These are phyloP conservation scores for Yponomeuta cagnagella DNA, from an alignment of 2,888 invertebrate genomes.

Conservation along the genomic window DNA sequence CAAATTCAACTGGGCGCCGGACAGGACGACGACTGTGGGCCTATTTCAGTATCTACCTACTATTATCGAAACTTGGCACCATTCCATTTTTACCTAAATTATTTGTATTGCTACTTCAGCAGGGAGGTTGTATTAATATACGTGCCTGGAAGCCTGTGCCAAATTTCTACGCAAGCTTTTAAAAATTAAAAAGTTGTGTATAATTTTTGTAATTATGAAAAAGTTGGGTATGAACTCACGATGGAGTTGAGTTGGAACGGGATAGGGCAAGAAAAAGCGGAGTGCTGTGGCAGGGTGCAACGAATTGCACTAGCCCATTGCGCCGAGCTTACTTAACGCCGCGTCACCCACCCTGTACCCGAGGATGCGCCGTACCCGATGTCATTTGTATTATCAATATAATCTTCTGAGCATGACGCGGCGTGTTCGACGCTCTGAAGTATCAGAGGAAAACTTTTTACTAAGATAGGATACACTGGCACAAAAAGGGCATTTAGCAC, in stretches of 20 bases:
- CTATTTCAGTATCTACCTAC: constrained; percentile 3
- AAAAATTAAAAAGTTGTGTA: constrained; percentile 7
- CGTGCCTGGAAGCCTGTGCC: constrained; percentile 25
- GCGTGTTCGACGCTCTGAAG: neutral
- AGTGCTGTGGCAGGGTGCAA: constrained; percentile 26
- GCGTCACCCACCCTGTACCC: neutral
- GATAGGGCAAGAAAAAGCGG: too few species aligned
- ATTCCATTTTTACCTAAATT: constrained; percentile 47
- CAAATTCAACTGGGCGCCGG: neutral
- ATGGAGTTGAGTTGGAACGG: constrained; percentile 7
- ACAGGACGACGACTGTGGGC: constrained; percentile 8
- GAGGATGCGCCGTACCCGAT: neutral
- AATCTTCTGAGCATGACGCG: neutral
- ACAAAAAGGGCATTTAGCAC: too few species aligned
- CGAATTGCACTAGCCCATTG: neutral
- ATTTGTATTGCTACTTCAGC: constrained; percentile 36
- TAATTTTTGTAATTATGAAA: constrained; percentile 1
- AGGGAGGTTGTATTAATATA: constrained; percentile 22
- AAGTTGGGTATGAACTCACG: neutral
- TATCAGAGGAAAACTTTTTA: neutral
- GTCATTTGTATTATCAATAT: neutral
- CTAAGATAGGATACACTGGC: neutral
- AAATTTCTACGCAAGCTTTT: constrained; percentile 26
- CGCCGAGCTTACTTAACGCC: neutral
- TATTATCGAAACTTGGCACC: constrained; percentile 44